Percentiles rank a stretch among this genome's conserved stretches.
These are phyloP conservation scores for Thalassaphorura encarpata DNA, from an alignment of 1,140 invertebrate genomes.

Conservation along the genomic window DNA sequence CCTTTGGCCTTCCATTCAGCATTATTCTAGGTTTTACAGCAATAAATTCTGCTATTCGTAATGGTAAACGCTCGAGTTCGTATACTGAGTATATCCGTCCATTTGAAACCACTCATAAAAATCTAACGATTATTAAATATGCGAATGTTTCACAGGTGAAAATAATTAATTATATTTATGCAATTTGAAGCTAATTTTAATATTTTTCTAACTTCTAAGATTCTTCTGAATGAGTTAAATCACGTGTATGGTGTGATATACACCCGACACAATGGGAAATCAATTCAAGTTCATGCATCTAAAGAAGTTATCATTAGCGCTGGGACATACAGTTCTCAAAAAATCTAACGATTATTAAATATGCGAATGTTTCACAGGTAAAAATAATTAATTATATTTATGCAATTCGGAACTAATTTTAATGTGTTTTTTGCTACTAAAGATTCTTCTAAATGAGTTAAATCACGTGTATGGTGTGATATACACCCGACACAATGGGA, in stretches of 20 bases:
- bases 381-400: too few species aligned
- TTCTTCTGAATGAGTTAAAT: too few species aligned
- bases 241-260: constrained; percentile 6
- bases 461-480: too few species aligned
- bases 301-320: constrained; percentile 36
- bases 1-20: neutral
- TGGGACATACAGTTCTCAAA: neutral
- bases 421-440: too few species aligned
- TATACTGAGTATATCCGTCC: constrained; percentile 14
- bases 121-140: constrained; percentile 11
- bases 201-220: too few species aligned
- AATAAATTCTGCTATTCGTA: neutral
- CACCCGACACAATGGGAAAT: neutral
- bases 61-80: constrained; percentile 6
- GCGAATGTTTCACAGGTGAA: too few species aligned
- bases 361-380: constrained; percentile 15
- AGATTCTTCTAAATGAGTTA: too few species aligned
- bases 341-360: neutral
- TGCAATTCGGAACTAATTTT: too few species aligned
- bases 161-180: too few species aligned
- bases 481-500: neutral
- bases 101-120: neutral
- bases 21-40: constrained; percentile 2
- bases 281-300: constrained; percentile 6
- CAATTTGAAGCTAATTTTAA: too few species aligned